A percentile compares a stretch with the other conserved stretches of the same genome.
phyloP scores from a whole-genome alignment of 2,797 vertebrate species.

The Acipenser ruthenus region DNA sequence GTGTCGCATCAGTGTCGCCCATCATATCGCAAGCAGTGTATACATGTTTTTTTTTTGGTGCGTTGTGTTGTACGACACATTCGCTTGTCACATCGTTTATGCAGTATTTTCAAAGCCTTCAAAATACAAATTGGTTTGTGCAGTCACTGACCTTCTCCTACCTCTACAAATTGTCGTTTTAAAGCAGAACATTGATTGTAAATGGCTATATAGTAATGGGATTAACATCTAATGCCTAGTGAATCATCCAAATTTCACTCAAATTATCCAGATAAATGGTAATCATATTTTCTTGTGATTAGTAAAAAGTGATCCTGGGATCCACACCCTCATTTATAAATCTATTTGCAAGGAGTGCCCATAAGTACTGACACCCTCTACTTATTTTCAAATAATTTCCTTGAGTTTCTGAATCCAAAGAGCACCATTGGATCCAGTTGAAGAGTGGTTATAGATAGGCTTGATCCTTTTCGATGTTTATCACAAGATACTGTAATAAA shows the following conservation, averaged over 20 bases:
- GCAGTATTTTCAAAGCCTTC: constrained; percentile 49
- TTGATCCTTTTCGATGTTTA: too few species aligned
- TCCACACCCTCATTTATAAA: neutral
- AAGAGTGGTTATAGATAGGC: too few species aligned
- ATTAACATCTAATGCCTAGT: constrained; percentile 67
- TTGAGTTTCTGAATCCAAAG: too few species aligned
- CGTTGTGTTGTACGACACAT: too few species aligned
- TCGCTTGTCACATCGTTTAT: constrained; percentile 19
- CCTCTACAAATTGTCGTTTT: constrained; percentile 1
- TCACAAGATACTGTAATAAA: too few species aligned
- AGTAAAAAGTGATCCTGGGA: constrained; percentile 11
- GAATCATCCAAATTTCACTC: constrained; percentile 58
- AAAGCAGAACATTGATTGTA: constrained; percentile 33
- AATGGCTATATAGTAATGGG: constrained; percentile 49
- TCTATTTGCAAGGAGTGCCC: neutral
- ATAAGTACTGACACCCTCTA: too few species aligned
- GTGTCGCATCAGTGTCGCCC: too few species aligned
- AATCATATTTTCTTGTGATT: constrained; percentile 56
- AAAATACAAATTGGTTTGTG: constrained; percentile 57
- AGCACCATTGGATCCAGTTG: too few species aligned
- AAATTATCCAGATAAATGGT: constrained; percentile 57
- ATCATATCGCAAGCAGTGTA: too few species aligned
- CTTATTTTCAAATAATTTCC: too few species aligned
- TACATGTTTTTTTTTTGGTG: too few species aligned
- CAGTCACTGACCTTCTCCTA: constrained; percentile 42